A percentile compares a stretch with the other conserved stretches of the same genome.
phyloP scores from a whole-genome alignment of 2,888 invertebrate genomes.

The Orthosia gothica region DNA sequence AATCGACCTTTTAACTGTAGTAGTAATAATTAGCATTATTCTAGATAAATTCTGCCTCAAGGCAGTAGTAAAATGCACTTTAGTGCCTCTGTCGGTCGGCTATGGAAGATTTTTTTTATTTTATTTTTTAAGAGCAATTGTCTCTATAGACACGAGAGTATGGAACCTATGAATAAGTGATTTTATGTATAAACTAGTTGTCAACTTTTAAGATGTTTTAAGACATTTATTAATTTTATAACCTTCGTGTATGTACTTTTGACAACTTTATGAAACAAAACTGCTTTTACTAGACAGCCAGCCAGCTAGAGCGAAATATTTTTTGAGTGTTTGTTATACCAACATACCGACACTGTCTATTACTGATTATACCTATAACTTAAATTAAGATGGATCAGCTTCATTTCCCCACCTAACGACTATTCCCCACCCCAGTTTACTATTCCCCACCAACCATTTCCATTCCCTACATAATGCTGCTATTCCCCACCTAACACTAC shows the following conservation, averaged over 20 bases:
- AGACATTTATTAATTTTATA: no score
- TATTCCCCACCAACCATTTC: no score
- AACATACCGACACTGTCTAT: neutral
- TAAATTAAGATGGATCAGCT: no score
- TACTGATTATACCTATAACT: neutral
- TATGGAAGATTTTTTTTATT: neutral
- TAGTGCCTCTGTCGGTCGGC: neutral
- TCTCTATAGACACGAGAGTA: neutral
- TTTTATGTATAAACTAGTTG: neutral
- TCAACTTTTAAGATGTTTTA: no score
- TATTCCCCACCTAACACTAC: no score
- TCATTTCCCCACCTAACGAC: no score
- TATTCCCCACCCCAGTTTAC: no score
- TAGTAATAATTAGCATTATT: neutral
- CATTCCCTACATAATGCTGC: rapidly evolving
- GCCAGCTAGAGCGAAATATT: neutral
- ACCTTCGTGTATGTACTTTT: no score
- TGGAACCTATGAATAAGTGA: conserved; percentile 5
- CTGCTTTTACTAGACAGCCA: neutral
- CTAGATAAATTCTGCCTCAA: neutral
- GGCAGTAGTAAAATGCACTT: neutral
- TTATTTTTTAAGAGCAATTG: neutral
- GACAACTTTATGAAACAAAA: neutral
- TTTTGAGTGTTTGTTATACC: neutral
- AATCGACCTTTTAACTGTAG: neutral